Base-by-base conservation (phyloP, 2,888 invertebrate species). In the Parasteatoda lunata region DNA sequence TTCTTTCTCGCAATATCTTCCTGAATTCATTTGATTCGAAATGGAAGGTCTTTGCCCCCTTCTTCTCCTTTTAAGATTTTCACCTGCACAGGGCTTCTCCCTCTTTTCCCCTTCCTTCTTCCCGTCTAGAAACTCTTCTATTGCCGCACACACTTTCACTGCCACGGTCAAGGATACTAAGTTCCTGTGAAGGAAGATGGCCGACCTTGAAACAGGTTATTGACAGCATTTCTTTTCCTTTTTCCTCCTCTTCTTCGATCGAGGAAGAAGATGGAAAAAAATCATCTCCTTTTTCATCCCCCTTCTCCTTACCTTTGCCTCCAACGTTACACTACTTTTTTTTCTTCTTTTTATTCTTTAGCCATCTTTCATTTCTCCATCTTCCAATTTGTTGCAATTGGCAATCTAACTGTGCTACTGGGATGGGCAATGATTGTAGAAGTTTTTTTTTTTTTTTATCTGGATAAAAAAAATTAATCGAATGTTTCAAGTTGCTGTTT, bases 121-220 rank as follows among this genome's bases (percentile, higher is more conserved):
- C 54, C 45, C 52, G 65, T 80, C 71, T 80, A 75, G 69, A 84
- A 59, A 75, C 69, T 77, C 79, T 85, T 75, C 76, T 76, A 75
- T 79, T 65, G 84, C 59, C 64, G 54, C 59, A 59, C 59, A 30
- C 30, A 86, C 85, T 86, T 86, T 86, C 85, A 86, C 85, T 86
- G 85, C 80, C 85, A 86, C 77, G 85, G 85, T 86, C 85, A 86
- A 86, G 85, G 85, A 76, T 86, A 59, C 51, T 4, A 49, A n/a
- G 45, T 69, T 47, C 45, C 69, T 68, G 81, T 69, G 76, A 71
- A 75, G 85, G 69, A 85, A 71, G 54, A 49, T 13, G 79, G 30
- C 66, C 51, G 85, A 72, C 85, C 85, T 86, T 86, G 85, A 86
- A 77, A 71, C 45, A 76, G 80, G 85, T 86, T 86, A 86, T 86